These are phyloP conservation scores for Temnothorax unifasciatus DNA, from an alignment of 2,888 invertebrate species.

Conservation along the genomic window DNA sequence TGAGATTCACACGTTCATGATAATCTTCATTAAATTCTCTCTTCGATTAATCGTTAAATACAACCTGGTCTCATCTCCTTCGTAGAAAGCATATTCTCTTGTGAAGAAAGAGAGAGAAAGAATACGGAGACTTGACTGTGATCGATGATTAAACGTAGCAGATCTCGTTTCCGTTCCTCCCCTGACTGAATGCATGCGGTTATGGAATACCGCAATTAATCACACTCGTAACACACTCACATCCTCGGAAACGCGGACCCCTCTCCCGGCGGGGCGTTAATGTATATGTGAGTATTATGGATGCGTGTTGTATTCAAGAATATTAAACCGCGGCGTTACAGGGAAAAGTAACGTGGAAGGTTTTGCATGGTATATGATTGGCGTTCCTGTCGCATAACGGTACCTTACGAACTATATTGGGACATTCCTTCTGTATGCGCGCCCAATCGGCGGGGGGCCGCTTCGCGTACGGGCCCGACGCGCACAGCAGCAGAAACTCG, in stretches of 20 bases:
- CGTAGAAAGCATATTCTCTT: neutral
- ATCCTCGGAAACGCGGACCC: neutral
- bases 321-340: constrained; percentile 54
- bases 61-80: neutral
- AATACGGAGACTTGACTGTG: neutral
- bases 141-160: neutral
- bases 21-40: neutral
- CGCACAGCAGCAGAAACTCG: constrained; percentile 87
- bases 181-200: constrained; percentile 15
- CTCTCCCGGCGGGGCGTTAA: neutral
- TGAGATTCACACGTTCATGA: constrained; percentile 20
- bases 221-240: constrained; percentile 7
- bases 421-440: constrained; percentile 87
- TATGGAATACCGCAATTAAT: constrained; percentile 13
- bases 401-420: constrained; percentile 87
- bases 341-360: constrained; percentile 61
- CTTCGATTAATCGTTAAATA: constrained; percentile 11
- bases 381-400: constrained; percentile 76
- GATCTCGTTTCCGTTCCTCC: neutral
- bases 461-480: constrained; percentile 87
- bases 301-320: neutral
- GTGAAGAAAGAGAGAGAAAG: no score
- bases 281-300: constrained; percentile 22
- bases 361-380: constrained; percentile 73
- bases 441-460: constrained; percentile 87